Conservation (phyloP, 1,140 invertebrate species). For the Caenorhabditis briggsae region DNA sequence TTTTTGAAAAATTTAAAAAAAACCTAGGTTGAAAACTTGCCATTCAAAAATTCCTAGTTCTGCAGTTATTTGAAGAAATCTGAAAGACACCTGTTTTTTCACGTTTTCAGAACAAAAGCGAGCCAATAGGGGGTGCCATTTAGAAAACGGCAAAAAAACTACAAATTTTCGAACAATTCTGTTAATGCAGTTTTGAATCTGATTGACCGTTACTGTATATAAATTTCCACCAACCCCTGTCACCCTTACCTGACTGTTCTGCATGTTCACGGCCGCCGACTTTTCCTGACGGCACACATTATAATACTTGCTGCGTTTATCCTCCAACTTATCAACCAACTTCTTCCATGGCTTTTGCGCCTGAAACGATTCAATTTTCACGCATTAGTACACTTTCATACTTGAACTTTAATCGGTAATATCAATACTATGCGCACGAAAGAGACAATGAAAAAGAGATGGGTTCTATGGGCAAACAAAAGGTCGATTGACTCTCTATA, state of each 20-base stretch:
- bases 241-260: conserved; percentile 69
- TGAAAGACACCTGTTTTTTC: too few species aligned
- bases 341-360: conserved; percentile 77
- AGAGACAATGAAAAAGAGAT: neutral
- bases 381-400: conserved; percentile 1
- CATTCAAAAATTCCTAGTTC: too few species aligned
- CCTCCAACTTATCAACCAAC: conserved; percentile 72
- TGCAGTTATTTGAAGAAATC: too few species aligned
- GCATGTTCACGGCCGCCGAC: conserved; percentile 74
- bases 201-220: too few species aligned
- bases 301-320: conserved; percentile 70
- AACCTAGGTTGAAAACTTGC: too few species aligned
- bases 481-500: neutral
- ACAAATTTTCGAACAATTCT: too few species aligned
- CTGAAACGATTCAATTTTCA: conserved; percentile 62
- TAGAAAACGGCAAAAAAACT: too few species aligned
- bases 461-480: neutral
- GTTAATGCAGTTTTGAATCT: too few species aligned
- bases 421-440: conserved; percentile 26
- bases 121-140: too few species aligned
- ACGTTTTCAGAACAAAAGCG: too few species aligned
- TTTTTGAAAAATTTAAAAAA: too few species aligned
- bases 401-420: conserved; percentile 40
- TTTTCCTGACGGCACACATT: conserved; percentile 73
- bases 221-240: neutral